Evolutionary conservation across 2,113 vertebrate species (phyloP), one percentile per base, ranked within the genome.

Genomic region (Phylloscopus trochiloides): DNA sequence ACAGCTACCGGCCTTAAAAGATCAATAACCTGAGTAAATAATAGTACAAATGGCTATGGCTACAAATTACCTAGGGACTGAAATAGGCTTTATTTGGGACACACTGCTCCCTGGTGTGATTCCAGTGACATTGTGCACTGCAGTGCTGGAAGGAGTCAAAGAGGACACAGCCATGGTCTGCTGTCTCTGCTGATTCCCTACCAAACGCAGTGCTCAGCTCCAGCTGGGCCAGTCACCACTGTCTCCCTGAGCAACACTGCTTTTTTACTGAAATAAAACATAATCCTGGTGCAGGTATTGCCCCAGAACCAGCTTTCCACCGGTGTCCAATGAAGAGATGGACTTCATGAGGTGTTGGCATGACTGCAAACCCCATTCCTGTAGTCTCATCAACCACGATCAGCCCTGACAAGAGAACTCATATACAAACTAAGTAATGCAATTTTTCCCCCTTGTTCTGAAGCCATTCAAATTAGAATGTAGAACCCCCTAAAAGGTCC

Each of bases 21-120:
- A 84, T 86, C 84, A 81, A 92, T 94, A 89, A 65, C 22, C 22
- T 34, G n/a, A 63, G 88, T 94, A 94, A 92, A 83, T 84, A 80
- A 86, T 74, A 86, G 55, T 71, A 71, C 47, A 79, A 55, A 59
- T 75, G 61, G 28, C 79, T 91, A 50, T 7, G 15, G 50, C 62
- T 95, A 57, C 32, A 80, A 76, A 66, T 80, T 76, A 65, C 51
- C 71, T 58, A 14, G 34, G 51, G 67, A 58, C 43, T 79, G 86
- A 58, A 79, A 43, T n/a, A 51, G 42, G 24, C 17, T 4, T 73
- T 70, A 54, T n/a, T 36, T 62, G 28, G 72, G 74, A 88, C 63
- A 86, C 22, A 17, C 2, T 83, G 18, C 54, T 93, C 43, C 38
- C 42, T 66, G 36, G 25, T 72, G n/a, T 57, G 58, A 77, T 91